Evolutionary conservation across 1,140 invertebrate genomes (phyloP).

Genomic region (Arion vulgaris): DNA sequence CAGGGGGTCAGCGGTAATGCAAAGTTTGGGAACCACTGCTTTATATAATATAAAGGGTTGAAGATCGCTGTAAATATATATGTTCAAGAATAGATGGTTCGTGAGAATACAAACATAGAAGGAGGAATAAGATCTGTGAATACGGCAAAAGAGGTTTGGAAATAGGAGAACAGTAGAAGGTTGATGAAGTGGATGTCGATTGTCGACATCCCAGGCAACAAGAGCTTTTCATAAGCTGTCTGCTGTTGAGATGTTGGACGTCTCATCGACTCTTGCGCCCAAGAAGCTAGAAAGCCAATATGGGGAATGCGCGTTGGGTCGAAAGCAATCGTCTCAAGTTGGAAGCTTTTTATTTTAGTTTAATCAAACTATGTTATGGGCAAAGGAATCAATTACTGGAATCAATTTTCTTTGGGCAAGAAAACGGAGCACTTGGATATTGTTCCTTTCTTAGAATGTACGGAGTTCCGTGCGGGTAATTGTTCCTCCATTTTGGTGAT

Average conservation of each 20-base stretch:
- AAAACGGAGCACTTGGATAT: neutral
- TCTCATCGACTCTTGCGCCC: neutral
- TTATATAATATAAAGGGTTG: too few relatives aligned
- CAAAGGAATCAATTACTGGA: neutral
- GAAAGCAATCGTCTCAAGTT: constrained; percentile 9
- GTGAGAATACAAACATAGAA: too few relatives aligned
- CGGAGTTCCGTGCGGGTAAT: neutral
- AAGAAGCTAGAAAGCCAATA: constrained; percentile 9
- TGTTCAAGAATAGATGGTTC: too few relatives aligned
- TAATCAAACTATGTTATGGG: constrained; percentile 13
- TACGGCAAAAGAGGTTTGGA: neutral
- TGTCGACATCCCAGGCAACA: neutral
- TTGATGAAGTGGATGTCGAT: neutral
- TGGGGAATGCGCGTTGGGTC: constrained; percentile 2
- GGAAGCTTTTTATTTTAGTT: constrained; percentile 6
- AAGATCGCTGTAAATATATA: too few relatives aligned
- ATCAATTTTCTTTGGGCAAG: constrained; percentile 11
- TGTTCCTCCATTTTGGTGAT: neutral
- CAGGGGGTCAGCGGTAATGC: too few relatives aligned
- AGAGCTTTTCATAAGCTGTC: constrained; percentile 16
- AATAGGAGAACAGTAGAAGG: neutral
- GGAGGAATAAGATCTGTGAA: neutral
- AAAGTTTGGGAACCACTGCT: too few relatives aligned
- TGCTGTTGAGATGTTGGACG: neutral
- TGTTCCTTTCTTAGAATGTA: neutral